Evolutionary conservation across 2,113 vertebrate species (phyloP).

Genomic region (Trematocara stigmaticum): DNA sequence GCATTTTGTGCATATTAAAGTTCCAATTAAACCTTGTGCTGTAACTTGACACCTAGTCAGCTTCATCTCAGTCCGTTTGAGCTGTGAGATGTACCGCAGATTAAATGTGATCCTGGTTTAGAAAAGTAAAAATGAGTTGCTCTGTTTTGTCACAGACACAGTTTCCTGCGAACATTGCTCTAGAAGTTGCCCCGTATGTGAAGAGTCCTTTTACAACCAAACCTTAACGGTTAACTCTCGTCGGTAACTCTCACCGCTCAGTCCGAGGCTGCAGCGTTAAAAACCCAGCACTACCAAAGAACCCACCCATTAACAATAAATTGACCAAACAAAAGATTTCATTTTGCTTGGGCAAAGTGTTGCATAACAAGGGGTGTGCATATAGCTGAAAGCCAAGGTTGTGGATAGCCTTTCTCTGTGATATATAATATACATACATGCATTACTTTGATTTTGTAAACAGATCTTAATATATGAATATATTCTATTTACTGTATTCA

Average conservation of each 20-base stretch:
- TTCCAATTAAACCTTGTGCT: slow-evolving; percentile 25
- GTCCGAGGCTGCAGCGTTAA: slow-evolving; percentile 12
- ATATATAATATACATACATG: slow-evolving; percentile 46
- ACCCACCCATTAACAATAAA: slow-evolving; percentile 50
- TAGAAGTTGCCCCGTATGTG: not conserved
- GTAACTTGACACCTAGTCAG: slow-evolving; percentile 7
- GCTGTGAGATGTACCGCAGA: not conserved
- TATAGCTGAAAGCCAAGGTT: slow-evolving; percentile 64
- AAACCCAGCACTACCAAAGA: slow-evolving; percentile 73
- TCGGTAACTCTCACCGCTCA: slow-evolving; percentile 23
- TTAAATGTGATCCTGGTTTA: slow-evolving; percentile 16
- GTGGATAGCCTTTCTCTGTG: slow-evolving; percentile 66
- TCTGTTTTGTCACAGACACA: not conserved
- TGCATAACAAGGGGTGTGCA: slow-evolving; percentile 51
- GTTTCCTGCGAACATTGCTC: slow-evolving; percentile 4
- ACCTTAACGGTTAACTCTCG: not conserved
- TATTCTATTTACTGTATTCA: slow-evolving; percentile 70
- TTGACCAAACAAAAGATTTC: slow-evolving; percentile 60
- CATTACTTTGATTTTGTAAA: slow-evolving; percentile 70
- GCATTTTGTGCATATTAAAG: not conserved
- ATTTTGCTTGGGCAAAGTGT: slow-evolving; percentile 54
- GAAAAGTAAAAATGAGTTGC: slow-evolving; percentile 3
- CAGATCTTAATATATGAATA: slow-evolving; percentile 74
- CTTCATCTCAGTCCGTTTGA: not conserved
- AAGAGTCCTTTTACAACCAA: not conserved